Percentiles rank a stretch among this genome's conserved stretches.
Conservation (phyloP, 2,113 vertebrate species). For the Ivindomyrus marchei region DNA sequence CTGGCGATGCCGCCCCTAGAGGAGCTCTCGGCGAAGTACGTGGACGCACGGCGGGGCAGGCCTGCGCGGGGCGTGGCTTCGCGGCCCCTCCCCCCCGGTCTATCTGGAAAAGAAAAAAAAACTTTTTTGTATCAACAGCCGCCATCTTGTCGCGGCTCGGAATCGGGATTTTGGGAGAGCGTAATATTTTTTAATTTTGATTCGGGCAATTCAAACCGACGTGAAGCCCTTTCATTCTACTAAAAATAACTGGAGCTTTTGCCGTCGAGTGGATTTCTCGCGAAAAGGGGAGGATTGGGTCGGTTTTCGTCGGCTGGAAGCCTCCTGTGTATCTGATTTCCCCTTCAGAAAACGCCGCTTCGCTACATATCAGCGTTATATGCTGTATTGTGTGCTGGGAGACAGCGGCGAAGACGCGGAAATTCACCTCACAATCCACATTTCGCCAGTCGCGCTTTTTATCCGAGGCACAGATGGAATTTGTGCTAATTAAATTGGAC, state of each 20-base stretch:
- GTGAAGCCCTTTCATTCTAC: conserved; percentile 53
- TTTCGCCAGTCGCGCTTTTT: not conserved
- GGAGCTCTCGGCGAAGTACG: conserved; percentile 40
- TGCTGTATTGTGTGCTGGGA: conserved; percentile 46
- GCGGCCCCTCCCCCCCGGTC: conserved; percentile 68
- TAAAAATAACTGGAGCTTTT: conserved; percentile 40
- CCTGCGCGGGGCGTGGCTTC: conserved; percentile 63
- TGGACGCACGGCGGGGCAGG: conserved; percentile 58
- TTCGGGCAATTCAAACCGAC: conserved; percentile 50
- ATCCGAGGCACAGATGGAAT: conserved; percentile 1
- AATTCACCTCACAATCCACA: conserved; percentile 26
- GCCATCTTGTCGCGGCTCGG: conserved; percentile 93
- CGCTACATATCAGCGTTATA: conserved; percentile 52
- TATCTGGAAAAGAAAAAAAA: conserved; percentile 83
- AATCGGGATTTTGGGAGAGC: conserved; percentile 74
- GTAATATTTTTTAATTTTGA: conserved; percentile 60
- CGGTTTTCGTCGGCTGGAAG: conserved; percentile 58
- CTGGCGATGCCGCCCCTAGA: not conserved
- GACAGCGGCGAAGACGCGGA: conserved; percentile 53
- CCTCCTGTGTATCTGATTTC: conserved; percentile 68
- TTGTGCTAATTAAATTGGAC: conserved; percentile 9
- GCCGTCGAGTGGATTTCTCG: conserved; percentile 42
- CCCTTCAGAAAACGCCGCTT: conserved; percentile 67
- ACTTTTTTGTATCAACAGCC: conserved; percentile 82
- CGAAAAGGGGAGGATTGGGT: conserved; percentile 47